A percentile compares a stretch with the other conserved stretches of the same genome.
Conservation (phyloP, 2,113 vertebrate species). For the Ptilonorhynchus violaceus region DNA sequence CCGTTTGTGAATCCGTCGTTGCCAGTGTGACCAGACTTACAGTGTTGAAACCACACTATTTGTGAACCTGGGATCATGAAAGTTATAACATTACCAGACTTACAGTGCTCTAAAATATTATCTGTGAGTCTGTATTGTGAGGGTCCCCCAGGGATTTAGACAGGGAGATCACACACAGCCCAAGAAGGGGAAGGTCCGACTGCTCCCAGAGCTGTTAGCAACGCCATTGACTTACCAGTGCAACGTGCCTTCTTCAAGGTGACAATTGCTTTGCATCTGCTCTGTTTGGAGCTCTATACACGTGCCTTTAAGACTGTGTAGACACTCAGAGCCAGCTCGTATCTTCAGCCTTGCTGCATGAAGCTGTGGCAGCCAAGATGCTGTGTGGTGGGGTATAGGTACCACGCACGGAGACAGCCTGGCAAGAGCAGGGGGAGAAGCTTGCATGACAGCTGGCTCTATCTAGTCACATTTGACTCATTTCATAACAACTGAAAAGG, state of each 20-base stretch:
- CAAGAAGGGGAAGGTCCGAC: too few relatives aligned
- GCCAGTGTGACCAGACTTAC: neutral
- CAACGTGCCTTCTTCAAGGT: neutral
- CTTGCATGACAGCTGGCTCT: constrained; percentile 33
- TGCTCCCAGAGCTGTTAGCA: neutral
- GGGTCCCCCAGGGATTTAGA: neutral
- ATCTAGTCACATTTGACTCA: constrained; percentile 38
- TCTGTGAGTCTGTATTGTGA: neutral
- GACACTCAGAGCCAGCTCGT: neutral
- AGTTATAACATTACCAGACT: neutral
- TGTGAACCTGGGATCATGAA: neutral
- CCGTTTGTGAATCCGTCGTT: neutral
- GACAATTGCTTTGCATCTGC: neutral
- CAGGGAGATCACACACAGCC: neutral
- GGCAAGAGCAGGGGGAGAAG: constrained; percentile 18
- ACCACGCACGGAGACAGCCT: neutral
- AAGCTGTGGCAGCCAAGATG: neutral
- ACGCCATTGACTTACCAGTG: rapidly evolving
- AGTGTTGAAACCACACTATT: neutral
- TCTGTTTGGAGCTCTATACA: neutral
- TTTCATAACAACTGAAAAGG: constrained; percentile 45
- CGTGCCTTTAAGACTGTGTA: neutral
- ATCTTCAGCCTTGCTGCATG: neutral
- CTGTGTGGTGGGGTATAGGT: neutral
- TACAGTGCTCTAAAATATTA: neutral